These are phyloP conservation scores for Dinothrombium tinctorium DNA, from an alignment of 1,140 invertebrate genomes.

Conservation along the genomic window DNA sequence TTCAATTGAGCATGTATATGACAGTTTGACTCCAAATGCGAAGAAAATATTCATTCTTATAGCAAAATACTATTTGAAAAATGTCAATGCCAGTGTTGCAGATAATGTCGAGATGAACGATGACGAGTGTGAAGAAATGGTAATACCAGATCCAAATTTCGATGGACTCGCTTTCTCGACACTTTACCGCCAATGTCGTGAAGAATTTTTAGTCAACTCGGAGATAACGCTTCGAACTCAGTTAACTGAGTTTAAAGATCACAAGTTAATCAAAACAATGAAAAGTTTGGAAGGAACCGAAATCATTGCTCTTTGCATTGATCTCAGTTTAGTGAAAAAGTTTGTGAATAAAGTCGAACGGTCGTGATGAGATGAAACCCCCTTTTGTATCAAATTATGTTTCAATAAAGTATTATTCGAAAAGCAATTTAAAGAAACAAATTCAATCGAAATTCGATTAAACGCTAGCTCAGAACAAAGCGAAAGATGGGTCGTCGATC, in stretches of 20 bases:
- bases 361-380: too few species aligned
- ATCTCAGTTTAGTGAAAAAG: too few species aligned
- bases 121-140: background rate
- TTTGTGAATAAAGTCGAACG: too few species aligned
- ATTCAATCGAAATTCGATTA: too few species aligned
- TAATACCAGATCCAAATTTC: background rate
- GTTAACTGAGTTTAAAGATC: too few species aligned
- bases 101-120: background rate
- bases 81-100: constrained; percentile 14
- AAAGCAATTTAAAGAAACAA: too few species aligned
- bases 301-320: too few species aligned
- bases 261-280: too few species aligned
- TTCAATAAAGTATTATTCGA: too few species aligned
- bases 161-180: constrained; percentile 1
- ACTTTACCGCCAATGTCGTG: constrained; percentile 45
- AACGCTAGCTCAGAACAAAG: too few species aligned
- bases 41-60: constrained; percentile 61
- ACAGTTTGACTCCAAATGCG: constrained; percentile 62
- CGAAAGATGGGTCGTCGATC: constrained; percentile 41
- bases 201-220: constrained; percentile 66
- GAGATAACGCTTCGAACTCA: constrained; percentile 64
- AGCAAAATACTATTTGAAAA: constrained; percentile 42
- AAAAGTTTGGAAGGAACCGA: too few species aligned
- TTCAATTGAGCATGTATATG: constrained; percentile 62
- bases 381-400: too few species aligned